These are phyloP conservation scores for Chauna torquata DNA, from an alignment of 2,113 vertebrate species.

Conservation along the genomic window DNA sequence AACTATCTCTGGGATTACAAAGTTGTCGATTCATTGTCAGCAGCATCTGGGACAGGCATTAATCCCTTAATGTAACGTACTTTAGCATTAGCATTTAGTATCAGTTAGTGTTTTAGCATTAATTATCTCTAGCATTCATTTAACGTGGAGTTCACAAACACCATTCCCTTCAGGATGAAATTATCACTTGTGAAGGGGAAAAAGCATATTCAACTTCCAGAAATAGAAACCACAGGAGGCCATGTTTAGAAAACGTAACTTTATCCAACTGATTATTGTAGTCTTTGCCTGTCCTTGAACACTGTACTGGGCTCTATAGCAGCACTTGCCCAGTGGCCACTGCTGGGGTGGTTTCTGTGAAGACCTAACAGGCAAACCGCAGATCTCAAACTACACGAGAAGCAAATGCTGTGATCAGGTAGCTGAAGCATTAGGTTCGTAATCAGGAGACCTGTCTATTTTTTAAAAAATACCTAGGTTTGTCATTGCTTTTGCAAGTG, in stretches of 20 bases:
- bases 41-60: background rate
- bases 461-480: background rate
- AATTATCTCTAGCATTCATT: background rate
- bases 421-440: background rate
- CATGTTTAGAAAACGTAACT: background rate
- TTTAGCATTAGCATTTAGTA: background rate
- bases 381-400: rapidly evolving
- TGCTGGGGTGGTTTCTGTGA: rapidly evolving
- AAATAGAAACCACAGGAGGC: background rate
- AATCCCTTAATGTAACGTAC: background rate
- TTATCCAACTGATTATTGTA: background rate
- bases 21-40: background rate
- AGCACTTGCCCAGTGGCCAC: background rate
- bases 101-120: background rate
- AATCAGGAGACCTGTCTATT: background rate
- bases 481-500: background rate
- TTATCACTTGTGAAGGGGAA: background rate
- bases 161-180: background rate
- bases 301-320: background rate
- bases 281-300: background rate
- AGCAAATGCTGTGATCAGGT: background rate
- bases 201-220: background rate
- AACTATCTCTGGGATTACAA: background rate
- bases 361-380: background rate
- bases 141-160: background rate